A percentile compares a stretch with the other conserved stretches of the same genome.
Conservation (phyloP, 1,140 invertebrate species). For the Macrosteles quadrilineatus region DNA sequence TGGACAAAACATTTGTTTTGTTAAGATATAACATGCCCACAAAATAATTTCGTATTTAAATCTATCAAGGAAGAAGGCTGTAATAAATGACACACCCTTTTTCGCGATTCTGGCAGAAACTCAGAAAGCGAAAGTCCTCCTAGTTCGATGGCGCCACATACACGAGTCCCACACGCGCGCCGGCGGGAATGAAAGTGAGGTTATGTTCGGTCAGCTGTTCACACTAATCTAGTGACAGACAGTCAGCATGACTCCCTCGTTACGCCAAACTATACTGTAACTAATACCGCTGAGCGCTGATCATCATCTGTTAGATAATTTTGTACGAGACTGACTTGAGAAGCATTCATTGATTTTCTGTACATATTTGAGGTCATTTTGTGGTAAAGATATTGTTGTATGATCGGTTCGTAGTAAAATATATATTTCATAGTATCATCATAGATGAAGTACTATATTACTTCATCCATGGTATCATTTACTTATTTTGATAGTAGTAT, state of each 20-base stretch:
- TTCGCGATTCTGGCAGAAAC: too few relatives aligned
- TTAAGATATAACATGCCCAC: too few relatives aligned
- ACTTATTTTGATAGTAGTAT: too few relatives aligned
- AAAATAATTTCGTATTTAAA: too few relatives aligned
- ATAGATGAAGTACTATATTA: too few relatives aligned
- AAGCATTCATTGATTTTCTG: not conserved
- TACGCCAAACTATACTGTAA: not conserved
- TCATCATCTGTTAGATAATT: not conserved
- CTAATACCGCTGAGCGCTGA: not conserved
- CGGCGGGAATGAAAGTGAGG: conserved; percentile 8
- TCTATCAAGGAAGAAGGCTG: too few relatives aligned
- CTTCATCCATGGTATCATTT: not conserved
- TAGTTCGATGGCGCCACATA: not conserved
- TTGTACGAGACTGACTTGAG: not conserved
- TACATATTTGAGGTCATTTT: too few relatives aligned
- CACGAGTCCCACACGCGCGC: not conserved
- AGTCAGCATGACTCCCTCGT: not conserved
- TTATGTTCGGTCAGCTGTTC: conserved; percentile 5
- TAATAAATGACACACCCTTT: too few relatives aligned
- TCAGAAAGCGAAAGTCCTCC: too few relatives aligned
- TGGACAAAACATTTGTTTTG: too few relatives aligned
- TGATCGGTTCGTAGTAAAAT: not conserved
- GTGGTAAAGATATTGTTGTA: not conserved
- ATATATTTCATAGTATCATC: not conserved
- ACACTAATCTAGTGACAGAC: not conserved